These are phyloP conservation scores for Phytoseiulus persimilis DNA, from an alignment of 2,888 invertebrate species.

Conservation along the genomic window DNA sequence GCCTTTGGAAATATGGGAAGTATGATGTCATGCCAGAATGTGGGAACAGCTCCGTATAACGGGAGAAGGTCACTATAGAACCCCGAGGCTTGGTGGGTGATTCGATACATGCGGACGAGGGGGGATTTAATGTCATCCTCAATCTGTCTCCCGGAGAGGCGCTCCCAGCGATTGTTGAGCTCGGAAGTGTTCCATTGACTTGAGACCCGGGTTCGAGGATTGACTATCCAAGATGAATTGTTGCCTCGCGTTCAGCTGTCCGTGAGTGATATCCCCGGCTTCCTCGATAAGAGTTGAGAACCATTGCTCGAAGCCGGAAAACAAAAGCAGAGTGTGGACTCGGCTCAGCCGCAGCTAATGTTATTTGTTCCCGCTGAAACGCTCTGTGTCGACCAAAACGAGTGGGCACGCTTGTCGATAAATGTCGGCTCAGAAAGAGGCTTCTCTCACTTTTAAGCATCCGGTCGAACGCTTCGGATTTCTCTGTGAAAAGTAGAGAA, in stretches of 20 bases:
- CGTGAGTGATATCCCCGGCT: not conserved
- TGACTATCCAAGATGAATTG: not conserved
- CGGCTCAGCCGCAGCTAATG: not conserved
- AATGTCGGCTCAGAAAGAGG: not conserved
- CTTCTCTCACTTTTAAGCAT: not conserved
- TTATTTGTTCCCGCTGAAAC: not conserved
- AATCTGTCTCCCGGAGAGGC: no score
- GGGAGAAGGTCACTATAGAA: no score
- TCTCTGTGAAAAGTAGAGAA: not conserved
- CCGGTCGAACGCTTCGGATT: not conserved
- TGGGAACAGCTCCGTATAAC: no score
- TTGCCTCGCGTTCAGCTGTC: not conserved
- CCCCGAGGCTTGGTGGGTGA: no score
- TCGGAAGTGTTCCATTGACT: no score
- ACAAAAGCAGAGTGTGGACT: not conserved
- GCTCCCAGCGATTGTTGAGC: no score
- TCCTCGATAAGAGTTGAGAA: not conserved
- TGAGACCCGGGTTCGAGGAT: no score
- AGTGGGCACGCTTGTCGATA: not conserved
- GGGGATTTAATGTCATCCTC: no score
- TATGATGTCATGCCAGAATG: no score
- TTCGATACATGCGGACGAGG: no score
- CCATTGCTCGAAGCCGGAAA: not conserved
- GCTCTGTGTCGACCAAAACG: not conserved
- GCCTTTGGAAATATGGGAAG: no score